A percentile compares a stretch with the other conserved stretches of the same genome.
These are phyloP conservation scores for Phortica okadai DNA, from an alignment of 2,888 invertebrate species.

Conservation along the genomic window DNA sequence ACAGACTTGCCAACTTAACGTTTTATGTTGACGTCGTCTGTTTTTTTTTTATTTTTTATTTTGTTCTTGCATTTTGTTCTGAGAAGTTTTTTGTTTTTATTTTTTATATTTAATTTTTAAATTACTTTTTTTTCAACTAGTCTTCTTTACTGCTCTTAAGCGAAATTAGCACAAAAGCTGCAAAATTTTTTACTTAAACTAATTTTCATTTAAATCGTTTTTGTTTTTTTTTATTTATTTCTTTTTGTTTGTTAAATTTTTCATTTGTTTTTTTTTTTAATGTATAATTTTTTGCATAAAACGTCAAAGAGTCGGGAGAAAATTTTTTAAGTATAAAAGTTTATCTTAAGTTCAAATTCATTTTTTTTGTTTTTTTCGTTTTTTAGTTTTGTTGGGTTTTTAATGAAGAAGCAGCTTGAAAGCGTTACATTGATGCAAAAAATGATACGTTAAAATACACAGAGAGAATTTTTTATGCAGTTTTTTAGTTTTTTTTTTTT, in stretches of 20 bases:
- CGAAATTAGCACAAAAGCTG: conserved; percentile 71
- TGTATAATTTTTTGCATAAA: conserved; percentile 64
- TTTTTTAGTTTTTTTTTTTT: conserved; percentile 45
- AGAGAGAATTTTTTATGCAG: conserved; percentile 53
- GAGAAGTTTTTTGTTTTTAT: conserved; percentile 41
- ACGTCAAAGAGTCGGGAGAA: conserved; percentile 57
- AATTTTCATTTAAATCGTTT: conserved; percentile 55
- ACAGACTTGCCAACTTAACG: conserved; percentile 21
- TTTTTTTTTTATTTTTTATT: conserved; percentile 40
- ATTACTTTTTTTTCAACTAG: conserved; percentile 64
- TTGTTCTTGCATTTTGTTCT: conserved; percentile 46
- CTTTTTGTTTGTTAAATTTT: conserved; percentile 39
- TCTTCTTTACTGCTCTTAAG: conserved; percentile 63
- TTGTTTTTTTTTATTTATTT: conserved; percentile 41
- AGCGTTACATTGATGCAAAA: conserved; percentile 71
- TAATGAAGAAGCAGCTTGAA: conserved; percentile 65
- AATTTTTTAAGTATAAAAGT: conserved; percentile 55
- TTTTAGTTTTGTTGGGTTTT: conserved; percentile 53
- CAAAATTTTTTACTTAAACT: conserved; percentile 71
- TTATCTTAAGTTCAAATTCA: conserved; percentile 39
- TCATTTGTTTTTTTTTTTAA: conserved; percentile 54
- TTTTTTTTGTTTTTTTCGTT: conserved; percentile 41
- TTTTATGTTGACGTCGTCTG: conserved; percentile 35
- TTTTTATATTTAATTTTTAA: conserved; percentile 50
- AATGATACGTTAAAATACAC: conserved; percentile 66